A percentile compares a stretch with the other conserved stretches of the same genome.
These are phyloP conservation scores for Drosophila prostipennis DNA, from an alignment of 2,888 invertebrate genomes.

Conservation along the genomic window DNA sequence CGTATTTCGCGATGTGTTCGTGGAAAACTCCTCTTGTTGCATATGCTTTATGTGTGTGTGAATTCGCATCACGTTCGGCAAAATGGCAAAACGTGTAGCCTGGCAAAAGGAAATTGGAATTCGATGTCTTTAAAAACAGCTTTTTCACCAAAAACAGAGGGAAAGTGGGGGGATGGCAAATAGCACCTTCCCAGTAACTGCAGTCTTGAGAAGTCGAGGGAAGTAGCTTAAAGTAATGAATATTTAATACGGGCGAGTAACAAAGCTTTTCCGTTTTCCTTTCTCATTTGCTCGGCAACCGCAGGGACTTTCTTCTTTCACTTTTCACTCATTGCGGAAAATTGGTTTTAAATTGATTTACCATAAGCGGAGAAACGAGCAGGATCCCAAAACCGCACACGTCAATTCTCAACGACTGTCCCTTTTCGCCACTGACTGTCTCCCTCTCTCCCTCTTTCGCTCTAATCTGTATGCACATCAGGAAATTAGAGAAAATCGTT, in stretches of 20 bases:
- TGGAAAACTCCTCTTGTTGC: slow-evolving; percentile 38
- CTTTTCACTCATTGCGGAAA: slow-evolving; percentile 56
- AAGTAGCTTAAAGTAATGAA: slow-evolving; percentile 75
- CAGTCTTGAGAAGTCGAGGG: slow-evolving; percentile 39
- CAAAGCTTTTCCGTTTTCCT: slow-evolving; percentile 45
- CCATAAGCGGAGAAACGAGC: slow-evolving; percentile 59
- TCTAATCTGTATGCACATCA: slow-evolving; percentile 71
- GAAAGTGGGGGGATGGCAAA: not conserved
- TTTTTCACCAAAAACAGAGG: slow-evolving; percentile 46
- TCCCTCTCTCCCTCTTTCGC: not conserved
- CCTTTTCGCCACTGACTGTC: not conserved
- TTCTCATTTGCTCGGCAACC: slow-evolving; percentile 64
- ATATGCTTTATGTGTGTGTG: slow-evolving; percentile 47
- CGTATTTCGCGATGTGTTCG: slow-evolving; percentile 1
- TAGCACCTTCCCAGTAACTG: slow-evolving; percentile 20
- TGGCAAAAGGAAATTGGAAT: slow-evolving; percentile 71
- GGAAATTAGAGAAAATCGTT: slow-evolving; percentile 70
- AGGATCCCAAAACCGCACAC: slow-evolving; percentile 27
- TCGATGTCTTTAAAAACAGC: slow-evolving; percentile 77
- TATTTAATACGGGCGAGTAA: slow-evolving; percentile 69
- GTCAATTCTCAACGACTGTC: slow-evolving; percentile 4
- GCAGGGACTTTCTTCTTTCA: slow-evolving; percentile 45
- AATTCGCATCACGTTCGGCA: slow-evolving; percentile 72
- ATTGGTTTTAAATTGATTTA: slow-evolving; percentile 80
- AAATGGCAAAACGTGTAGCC: slow-evolving; percentile 70